phyloP scores from a whole-genome alignment of 2,888 invertebrate genomes.

The Heliothis peltigera region DNA sequence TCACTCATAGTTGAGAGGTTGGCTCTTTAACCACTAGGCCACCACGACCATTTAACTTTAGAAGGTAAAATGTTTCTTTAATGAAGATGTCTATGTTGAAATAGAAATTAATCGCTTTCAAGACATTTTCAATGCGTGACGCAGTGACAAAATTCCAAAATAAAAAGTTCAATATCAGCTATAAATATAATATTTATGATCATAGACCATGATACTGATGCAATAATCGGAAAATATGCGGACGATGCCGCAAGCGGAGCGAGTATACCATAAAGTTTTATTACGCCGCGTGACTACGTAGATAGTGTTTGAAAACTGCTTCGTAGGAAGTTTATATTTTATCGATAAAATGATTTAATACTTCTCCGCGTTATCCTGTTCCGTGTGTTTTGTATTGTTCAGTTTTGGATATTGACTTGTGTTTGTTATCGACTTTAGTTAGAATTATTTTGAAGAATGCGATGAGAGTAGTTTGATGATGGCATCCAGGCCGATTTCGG shows the following conservation, averaged over 20 bases:
- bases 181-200: conserved; percentile 6
- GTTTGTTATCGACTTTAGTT: not conserved
- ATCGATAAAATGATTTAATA: conserved; percentile 60
- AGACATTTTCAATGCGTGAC: too few species aligned
- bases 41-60: too few species aligned
- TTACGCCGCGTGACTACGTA: conserved; percentile 54
- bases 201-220: conserved; percentile 22
- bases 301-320: conserved; percentile 61
- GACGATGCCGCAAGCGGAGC: conserved; percentile 22
- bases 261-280: conserved; percentile 59
- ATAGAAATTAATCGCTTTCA: too few species aligned
- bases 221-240: conserved; percentile 43
- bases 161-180: not conserved
- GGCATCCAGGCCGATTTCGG: too few species aligned
- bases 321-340: conserved; percentile 54
- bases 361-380: conserved; percentile 29
- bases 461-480: too few species aligned
- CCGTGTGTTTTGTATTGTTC: conserved; percentile 8
- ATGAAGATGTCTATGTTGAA: too few species aligned
- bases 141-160: conserved; percentile 9
- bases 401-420: conserved; percentile 6
- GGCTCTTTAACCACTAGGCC: too few species aligned
- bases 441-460: too few species aligned
- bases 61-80: too few species aligned
- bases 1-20: too few species aligned